A percentile compares a stretch with the other conserved stretches of the same genome.
These are phyloP conservation scores for Andinoacara biseriatus DNA, from an alignment of 2,113 vertebrate species.

Conservation along the genomic window DNA sequence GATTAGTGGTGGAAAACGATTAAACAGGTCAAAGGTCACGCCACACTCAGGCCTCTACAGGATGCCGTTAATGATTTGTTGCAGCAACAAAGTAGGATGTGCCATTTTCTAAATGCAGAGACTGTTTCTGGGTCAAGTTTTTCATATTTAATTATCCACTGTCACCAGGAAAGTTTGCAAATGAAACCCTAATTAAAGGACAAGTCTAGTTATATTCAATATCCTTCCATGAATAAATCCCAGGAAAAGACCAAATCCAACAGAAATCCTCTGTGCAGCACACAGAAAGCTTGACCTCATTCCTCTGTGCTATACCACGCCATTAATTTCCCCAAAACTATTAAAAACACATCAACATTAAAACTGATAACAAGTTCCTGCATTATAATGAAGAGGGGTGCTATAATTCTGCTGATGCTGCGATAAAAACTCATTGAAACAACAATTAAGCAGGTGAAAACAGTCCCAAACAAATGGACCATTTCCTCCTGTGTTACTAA, in stretches of 20 bases:
- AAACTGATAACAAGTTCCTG: background rate
- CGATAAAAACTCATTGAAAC: background rate
- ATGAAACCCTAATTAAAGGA: background rate
- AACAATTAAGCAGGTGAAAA: background rate
- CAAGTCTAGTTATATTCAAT: background rate
- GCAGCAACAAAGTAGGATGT: background rate
- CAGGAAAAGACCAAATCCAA: background rate
- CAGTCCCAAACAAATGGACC: background rate
- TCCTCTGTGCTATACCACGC: background rate
- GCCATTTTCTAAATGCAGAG: background rate
- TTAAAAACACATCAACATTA: background rate
- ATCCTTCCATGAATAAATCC: background rate
- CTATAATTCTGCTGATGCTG: background rate
- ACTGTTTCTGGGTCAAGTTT: background rate
- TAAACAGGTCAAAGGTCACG: background rate
- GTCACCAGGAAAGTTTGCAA: background rate
- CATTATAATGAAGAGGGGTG: background rate
- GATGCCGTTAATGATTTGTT: background rate
- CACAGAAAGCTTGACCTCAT: background rate
- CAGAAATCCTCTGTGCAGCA: background rate
- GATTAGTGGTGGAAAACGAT: background rate
- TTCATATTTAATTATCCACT: background rate
- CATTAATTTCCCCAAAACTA: background rate
- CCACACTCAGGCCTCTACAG: background rate
- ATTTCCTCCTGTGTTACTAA: background rate